A percentile compares a stretch with the other conserved stretches of the same genome.
Conservation (phyloP, 2,113 vertebrate genomes). For the Corydoras sp. region DNA sequence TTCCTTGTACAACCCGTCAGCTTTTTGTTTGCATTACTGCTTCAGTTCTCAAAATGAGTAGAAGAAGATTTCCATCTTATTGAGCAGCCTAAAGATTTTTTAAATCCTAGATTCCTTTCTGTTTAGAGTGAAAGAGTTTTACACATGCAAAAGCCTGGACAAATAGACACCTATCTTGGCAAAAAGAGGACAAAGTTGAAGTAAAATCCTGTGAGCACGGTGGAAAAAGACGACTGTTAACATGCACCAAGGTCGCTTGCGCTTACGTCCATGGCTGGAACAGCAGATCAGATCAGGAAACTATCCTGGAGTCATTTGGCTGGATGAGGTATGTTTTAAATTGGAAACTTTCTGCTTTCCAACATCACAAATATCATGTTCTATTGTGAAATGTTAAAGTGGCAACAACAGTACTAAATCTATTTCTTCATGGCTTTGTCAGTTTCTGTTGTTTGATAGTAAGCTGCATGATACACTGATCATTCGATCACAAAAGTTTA, state of each 20-base stretch:
- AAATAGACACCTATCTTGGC: neutral
- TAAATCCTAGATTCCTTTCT: too few species aligned
- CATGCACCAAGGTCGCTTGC: conserved; percentile 66
- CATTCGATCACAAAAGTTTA: too few species aligned
- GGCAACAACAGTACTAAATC: too few species aligned
- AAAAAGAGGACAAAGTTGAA: neutral
- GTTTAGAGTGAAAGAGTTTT: too few species aligned
- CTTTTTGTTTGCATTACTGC: neutral
- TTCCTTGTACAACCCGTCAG: conserved; percentile 3
- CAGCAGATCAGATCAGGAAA: conserved; percentile 68
- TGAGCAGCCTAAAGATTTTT: too few species aligned
- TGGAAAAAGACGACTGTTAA: conserved; percentile 8
- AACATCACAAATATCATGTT: neutral
- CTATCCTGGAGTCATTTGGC: conserved; percentile 70
- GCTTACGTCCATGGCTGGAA: conserved; percentile 69
- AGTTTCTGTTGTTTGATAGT: too few species aligned
- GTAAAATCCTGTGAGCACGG: neutral
- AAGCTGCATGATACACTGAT: too few species aligned
- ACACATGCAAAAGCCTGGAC: neutral
- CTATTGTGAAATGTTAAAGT: too few species aligned
- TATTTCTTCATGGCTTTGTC: too few species aligned
- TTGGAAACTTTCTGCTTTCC: neutral
- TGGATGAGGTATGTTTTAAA: conserved; percentile 60
- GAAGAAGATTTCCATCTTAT: neutral
- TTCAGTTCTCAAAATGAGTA: neutral